These are phyloP conservation scores for Proteles cristata DNA, from an alignment of 2,113 vertebrate genomes.

Conservation along the genomic window DNA sequence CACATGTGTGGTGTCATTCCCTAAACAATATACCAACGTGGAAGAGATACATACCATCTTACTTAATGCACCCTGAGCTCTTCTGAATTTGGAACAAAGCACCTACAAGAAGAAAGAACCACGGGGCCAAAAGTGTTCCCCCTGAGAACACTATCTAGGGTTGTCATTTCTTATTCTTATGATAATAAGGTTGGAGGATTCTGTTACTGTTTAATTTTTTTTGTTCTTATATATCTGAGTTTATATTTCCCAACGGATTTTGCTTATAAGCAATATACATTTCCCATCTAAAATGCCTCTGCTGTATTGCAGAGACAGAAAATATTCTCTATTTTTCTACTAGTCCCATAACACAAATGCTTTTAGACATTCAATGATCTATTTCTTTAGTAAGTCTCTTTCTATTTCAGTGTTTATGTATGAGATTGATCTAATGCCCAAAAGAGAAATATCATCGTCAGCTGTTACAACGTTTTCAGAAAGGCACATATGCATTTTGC, in stretches of 20 bases:
- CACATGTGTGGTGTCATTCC: neutral
- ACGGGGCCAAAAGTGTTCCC: neutral
- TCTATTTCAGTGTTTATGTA: slow-evolving; percentile 74
- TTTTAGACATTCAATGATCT: slow-evolving; percentile 74
- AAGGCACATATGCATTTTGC: slow-evolving; percentile 51
- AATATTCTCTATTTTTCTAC: slow-evolving; percentile 59
- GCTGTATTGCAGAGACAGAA: slow-evolving; percentile 47
- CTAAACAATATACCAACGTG: neutral
- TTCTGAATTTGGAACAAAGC: neutral
- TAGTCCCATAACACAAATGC: slow-evolving; percentile 54
- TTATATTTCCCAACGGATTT: slow-evolving; percentile 18
- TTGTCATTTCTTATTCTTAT: slow-evolving; percentile 26
- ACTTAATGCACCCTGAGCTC: neutral
- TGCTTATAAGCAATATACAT: neutral
- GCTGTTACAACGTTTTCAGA: slow-evolving; percentile 67
- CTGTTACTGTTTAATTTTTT: neutral
- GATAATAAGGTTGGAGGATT: neutral
- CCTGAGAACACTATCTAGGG: neutral
- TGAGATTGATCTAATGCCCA: slow-evolving; percentile 75
- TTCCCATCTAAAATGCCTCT: slow-evolving; percentile 54
- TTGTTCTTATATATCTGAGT: neutral
- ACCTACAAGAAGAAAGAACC: neutral
- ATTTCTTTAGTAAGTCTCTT: slow-evolving; percentile 78
- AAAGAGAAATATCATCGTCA: slow-evolving; percentile 62
- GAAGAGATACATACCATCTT: neutral